Percentiles rank a stretch among this genome's conserved stretches.
phyloP scores from a whole-genome alignment of 2,113 vertebrate species.

The Antechinus flavipes region DNA sequence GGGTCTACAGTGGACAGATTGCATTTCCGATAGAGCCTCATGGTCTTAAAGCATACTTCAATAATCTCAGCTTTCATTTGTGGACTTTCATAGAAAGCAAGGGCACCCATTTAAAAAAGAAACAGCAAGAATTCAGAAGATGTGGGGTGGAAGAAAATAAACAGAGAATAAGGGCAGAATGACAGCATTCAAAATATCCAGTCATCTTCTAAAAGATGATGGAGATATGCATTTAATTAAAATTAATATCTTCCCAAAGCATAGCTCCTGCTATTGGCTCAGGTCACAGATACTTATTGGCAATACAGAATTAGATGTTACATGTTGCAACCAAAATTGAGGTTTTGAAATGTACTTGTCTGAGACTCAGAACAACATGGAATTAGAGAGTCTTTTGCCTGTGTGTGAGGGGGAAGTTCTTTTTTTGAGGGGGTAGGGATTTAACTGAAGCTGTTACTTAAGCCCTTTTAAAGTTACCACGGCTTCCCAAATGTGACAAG shows the following conservation, averaged over 20 bases:
- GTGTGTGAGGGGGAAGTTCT: not conserved
- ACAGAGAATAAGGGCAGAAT: not conserved
- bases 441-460: not conserved
- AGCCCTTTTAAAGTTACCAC: not conserved
- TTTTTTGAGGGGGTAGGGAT: not conserved
- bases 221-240: constrained; percentile 14
- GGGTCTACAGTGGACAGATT: constrained; percentile 74
- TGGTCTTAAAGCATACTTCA: constrained; percentile 74
- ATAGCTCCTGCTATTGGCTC: constrained; percentile 14
- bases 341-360: constrained; percentile 32
- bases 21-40: constrained; percentile 70
- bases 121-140: not conserved
- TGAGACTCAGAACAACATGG: not conserved
- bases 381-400: not conserved
- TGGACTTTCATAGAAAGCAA: constrained; percentile 69
- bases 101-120: constrained; percentile 45
- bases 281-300: not conserved
- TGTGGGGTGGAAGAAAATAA: not conserved
- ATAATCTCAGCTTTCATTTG: constrained; percentile 67
- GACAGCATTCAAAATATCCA: not conserved
- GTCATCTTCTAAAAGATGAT: not conserved
- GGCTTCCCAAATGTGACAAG: not conserved
- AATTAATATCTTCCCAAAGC: not conserved
- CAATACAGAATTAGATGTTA: constrained; percentile 34
- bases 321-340: constrained; percentile 14